phyloP scores from a whole-genome alignment of 2,113 vertebrate species.

The Crocuta crocuta region DNA sequence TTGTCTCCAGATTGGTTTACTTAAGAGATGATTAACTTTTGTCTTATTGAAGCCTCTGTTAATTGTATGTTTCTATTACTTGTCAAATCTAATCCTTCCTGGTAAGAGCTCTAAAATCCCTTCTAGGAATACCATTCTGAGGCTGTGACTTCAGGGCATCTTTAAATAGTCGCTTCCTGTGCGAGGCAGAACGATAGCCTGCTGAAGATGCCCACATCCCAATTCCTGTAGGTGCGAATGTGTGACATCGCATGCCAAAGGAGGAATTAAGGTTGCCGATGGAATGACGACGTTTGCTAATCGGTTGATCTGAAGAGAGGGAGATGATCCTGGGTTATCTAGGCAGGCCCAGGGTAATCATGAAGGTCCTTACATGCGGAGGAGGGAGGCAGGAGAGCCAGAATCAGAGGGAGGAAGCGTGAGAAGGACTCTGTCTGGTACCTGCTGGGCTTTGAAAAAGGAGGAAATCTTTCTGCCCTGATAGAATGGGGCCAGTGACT shows the following conservation, averaged over 20 bases:
- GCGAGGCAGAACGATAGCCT: background rate
- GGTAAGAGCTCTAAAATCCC: background rate
- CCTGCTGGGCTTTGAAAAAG: background rate
- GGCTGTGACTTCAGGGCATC: background rate
- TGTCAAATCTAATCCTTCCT: background rate
- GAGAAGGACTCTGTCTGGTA: background rate
- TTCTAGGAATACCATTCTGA: background rate
- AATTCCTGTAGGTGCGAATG: background rate
- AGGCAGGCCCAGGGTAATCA: background rate
- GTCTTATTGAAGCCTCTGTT: background rate
- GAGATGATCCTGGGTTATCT: background rate
- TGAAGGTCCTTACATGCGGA: background rate
- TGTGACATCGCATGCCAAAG: fast-evolving
- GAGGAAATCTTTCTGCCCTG: background rate
- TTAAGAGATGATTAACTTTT: background rate
- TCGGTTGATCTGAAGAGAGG: background rate
- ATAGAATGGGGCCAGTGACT: too few species aligned
- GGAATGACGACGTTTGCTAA: background rate
- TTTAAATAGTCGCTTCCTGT: background rate
- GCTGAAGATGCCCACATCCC: background rate
- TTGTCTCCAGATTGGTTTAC: background rate
- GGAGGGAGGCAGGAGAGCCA: background rate
- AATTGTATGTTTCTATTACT: background rate
- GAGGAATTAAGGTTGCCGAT: too few species aligned
- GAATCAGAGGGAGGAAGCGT: background rate